A percentile compares a stretch with the other conserved stretches of the same genome.
These are phyloP conservation scores for Neosalanx taihuensis DNA, from an alignment of 2,797 vertebrate genomes.

Conservation along the genomic window DNA sequence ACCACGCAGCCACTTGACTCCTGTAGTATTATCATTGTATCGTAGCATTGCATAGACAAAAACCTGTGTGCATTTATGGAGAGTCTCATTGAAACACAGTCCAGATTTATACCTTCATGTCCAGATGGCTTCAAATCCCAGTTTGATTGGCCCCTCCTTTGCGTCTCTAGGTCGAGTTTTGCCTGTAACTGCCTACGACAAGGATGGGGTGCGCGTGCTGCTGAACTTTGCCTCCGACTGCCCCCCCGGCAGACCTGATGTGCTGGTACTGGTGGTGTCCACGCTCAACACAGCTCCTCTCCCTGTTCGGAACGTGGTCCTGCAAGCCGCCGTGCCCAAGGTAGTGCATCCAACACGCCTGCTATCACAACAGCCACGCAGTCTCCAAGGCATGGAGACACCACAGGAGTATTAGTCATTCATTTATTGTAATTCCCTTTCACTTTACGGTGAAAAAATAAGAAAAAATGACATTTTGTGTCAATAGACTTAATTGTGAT, in stretches of 20 bases:
- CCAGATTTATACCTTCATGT: too few relatives aligned
- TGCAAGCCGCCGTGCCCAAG: conserved; percentile 96
- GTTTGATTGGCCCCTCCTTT: not conserved
- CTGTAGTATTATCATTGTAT: too few relatives aligned
- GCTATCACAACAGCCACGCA: not conserved
- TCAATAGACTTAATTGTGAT: too few relatives aligned
- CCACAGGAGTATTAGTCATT: not conserved
- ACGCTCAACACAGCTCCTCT: conserved; percentile 89
- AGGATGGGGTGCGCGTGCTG: conserved; percentile 89
- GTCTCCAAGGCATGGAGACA: not conserved
- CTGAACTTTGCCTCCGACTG: conserved; percentile 91
- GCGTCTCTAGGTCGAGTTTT: conserved; percentile 80
- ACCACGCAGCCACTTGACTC: too few relatives aligned
- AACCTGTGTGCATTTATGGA: not conserved
- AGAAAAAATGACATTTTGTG: too few relatives aligned
- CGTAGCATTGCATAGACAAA: too few relatives aligned
- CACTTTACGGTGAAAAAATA: not conserved
- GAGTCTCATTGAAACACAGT: too few relatives aligned
- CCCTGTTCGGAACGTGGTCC: conserved; percentile 79
- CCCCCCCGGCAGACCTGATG: conserved; percentile 81
- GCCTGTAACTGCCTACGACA: conserved; percentile 92
- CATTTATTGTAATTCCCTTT: not conserved
- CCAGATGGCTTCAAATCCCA: too few relatives aligned
- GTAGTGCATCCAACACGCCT: conserved; percentile 59
- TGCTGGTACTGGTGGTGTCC: conserved; percentile 94